Conservation (phyloP, 2,797 vertebrate genomes). For the Natrix natrix region DNA sequence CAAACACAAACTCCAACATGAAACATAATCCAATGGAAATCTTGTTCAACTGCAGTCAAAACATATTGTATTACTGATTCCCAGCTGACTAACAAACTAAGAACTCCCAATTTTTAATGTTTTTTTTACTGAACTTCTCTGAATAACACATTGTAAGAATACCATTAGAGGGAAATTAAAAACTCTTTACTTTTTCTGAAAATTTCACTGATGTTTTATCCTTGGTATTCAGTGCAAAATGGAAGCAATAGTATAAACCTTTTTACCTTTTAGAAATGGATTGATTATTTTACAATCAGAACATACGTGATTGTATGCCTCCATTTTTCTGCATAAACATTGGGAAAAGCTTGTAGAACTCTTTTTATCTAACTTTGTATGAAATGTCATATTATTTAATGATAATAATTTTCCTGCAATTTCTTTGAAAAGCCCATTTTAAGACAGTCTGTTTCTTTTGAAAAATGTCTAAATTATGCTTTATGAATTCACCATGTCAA, state of each 20-base stretch:
- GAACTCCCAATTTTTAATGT: background rate
- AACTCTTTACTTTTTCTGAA: background rate
- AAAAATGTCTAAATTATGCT: background rate
- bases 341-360: background rate
- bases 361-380: background rate
- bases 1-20: background rate
- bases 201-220: background rate
- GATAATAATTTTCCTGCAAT: background rate
- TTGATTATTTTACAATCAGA: background rate
- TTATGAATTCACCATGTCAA: background rate
- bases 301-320: background rate
- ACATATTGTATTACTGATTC: background rate
- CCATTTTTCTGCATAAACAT: background rate
- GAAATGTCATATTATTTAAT: background rate
- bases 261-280: background rate
- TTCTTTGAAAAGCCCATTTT: background rate
- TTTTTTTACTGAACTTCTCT: background rate
- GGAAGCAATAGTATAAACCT: background rate
- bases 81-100: background rate
- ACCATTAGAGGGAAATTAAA: background rate
- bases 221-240: background rate
- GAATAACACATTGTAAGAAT: background rate
- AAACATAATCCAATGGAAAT: background rate
- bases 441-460: background rate
- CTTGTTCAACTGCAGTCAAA: background rate